These are phyloP conservation scores for Hippocampus comes DNA, from an alignment of 2,113 vertebrate genomes.

Conservation along the genomic window DNA sequence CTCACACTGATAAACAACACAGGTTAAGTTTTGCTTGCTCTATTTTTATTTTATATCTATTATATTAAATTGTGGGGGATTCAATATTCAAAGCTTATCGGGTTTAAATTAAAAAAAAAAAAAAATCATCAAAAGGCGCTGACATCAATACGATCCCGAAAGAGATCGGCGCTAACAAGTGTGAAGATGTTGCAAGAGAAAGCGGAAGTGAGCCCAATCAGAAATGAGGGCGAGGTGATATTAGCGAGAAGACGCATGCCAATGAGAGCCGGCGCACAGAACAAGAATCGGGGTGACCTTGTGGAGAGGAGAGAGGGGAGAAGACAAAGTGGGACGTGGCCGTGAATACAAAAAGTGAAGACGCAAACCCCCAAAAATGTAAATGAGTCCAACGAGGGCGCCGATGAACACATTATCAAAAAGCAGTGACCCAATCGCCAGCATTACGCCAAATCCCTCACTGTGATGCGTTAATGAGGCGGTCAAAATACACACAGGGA, in stretches of 20 bases:
- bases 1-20: no score
- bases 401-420: constrained; percentile 30
- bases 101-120: no score
- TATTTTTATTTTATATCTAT: no score
- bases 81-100: not conserved
- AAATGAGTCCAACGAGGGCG: constrained; percentile 35
- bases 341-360: constrained; percentile 26
- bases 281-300: constrained; percentile 16
- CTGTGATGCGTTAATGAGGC: constrained; percentile 20
- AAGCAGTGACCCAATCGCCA: constrained; percentile 15
- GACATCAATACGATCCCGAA: constrained; percentile 6
- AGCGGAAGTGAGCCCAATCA: constrained; percentile 20
- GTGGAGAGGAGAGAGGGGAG: constrained; percentile 6
- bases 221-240: constrained; percentile 31
- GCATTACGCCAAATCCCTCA: constrained; percentile 11
- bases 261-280: constrained; percentile 36
- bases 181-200: constrained; percentile 19
- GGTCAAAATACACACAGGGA: not conserved
- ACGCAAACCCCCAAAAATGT: constrained; percentile 15
- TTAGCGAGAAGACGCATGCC: constrained; percentile 27
- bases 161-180: constrained; percentile 20
- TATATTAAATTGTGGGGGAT: no score
- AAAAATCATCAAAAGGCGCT: constrained; percentile 28
- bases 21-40: no score
- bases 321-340: not conserved